A percentile compares a stretch with the other conserved stretches of the same genome.
Evolutionary conservation across 2,113 vertebrate species (phyloP).

Genomic region (Acanthisitta chloris): DNA sequence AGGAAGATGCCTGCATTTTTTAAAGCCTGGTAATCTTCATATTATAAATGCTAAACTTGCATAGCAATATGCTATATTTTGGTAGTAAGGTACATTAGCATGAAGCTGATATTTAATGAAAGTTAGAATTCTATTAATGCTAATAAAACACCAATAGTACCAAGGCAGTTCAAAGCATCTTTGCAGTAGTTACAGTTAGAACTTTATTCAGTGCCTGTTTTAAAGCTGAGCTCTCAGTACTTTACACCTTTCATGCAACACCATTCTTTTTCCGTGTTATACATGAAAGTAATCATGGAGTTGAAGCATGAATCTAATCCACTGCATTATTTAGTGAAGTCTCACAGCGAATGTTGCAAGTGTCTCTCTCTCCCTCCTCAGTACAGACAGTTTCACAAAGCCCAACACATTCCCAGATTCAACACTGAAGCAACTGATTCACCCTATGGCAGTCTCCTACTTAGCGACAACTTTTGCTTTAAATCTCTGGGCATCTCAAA

Average conservation of each 20-base stretch:
- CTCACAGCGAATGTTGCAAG: neutral
- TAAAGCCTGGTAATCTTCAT: neutral
- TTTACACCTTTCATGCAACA: neutral
- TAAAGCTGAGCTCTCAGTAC: neutral
- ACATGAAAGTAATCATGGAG: neutral
- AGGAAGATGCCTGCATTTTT: neutral
- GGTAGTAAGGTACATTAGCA: neutral
- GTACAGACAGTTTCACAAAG: neutral
- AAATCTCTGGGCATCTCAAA: neutral
- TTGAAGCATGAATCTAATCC: neutral
- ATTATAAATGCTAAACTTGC: neutral
- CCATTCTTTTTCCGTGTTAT: neutral
- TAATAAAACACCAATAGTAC: neutral
- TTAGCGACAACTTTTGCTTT: neutral
- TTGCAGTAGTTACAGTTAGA: neutral
- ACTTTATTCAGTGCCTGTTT: neutral
- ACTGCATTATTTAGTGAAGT: neutral
- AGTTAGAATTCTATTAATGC: neutral
- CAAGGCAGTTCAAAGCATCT: neutral
- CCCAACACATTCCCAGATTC: neutral
- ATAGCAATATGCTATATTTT: neutral
- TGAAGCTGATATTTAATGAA: neutral
- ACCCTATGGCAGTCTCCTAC: neutral
- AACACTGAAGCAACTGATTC: neutral
- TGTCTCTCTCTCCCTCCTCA: neutral